Evolutionary conservation across 2,888 invertebrate species (phyloP).

Genomic region (Dastarcus helophoroides): DNA sequence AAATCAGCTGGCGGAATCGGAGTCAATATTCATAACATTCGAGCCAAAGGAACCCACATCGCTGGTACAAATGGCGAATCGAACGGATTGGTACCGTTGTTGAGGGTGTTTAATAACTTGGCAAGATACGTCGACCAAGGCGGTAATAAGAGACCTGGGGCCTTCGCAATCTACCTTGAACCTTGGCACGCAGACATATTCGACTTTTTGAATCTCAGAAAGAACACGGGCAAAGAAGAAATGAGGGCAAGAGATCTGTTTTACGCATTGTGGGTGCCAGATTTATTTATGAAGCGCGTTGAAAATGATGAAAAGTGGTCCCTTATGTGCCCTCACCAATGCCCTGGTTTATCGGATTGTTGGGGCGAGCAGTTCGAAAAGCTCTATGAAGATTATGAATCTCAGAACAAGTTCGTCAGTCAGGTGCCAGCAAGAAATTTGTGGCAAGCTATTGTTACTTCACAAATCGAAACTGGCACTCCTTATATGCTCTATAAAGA

Average conservation of each 20-base stretch:
- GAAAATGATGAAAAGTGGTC: constrained; percentile 44
- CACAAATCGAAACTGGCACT: constrained; percentile 51
- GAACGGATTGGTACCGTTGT: constrained; percentile 52
- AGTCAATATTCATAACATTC: constrained; percentile 48
- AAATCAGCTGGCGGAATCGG: constrained; percentile 54
- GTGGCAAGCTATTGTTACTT: constrained; percentile 63
- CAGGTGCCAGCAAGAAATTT: constrained; percentile 72
- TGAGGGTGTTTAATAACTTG: constrained; percentile 48
- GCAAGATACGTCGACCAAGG: constrained; percentile 52
- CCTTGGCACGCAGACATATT: constrained; percentile 55
- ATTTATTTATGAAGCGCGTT: constrained; percentile 49
- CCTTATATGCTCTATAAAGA: constrained; percentile 51
- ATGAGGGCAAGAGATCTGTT: constrained; percentile 48
- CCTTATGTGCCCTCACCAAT: constrained; percentile 49
- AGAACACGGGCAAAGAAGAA: constrained; percentile 51
- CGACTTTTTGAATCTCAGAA: constrained; percentile 46
- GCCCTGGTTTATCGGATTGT: constrained; percentile 42
- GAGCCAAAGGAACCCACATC: constrained; percentile 46
- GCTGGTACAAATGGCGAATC: constrained; percentile 50
- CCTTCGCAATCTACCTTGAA: constrained; percentile 53
- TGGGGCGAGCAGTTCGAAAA: constrained; percentile 52
- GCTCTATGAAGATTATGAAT: constrained; percentile 45
- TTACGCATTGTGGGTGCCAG: constrained; percentile 52
- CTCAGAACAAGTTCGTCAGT: constrained; percentile 39
- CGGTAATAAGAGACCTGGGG: constrained; percentile 51